Percentiles rank a stretch among this genome's conserved stretches.
phyloP scores from a whole-genome alignment of 2,113 vertebrate species.

The Dinomys branickii region DNA sequence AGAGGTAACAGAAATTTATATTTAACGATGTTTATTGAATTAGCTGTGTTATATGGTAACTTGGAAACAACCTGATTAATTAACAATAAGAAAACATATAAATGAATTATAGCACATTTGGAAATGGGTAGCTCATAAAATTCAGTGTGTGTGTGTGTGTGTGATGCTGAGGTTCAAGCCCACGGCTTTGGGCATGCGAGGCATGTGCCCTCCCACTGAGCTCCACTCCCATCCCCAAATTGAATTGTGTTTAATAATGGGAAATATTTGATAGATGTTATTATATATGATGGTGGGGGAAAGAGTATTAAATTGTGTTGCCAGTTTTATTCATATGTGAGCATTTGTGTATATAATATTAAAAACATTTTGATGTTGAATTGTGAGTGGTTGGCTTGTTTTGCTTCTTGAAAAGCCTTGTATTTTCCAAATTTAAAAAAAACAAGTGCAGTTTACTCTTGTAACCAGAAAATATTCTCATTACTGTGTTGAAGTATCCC shows the following conservation, averaged over 20 bases:
- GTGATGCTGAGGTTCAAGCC: not conserved
- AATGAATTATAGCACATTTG: not conserved
- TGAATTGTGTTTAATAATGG: not conserved
- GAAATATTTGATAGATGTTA: not conserved
- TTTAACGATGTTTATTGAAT: not conserved
- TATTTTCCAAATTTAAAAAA: constrained; percentile 9
- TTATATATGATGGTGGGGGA: not conserved
- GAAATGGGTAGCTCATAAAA: not conserved
- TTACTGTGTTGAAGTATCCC: not conserved
- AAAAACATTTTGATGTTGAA: not conserved
- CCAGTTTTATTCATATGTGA: not conserved
- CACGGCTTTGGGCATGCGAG: not conserved
- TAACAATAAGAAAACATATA: not conserved
- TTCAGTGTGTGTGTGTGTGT: not conserved
- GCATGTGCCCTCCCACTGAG: not conserved
- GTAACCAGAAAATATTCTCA: not conserved
- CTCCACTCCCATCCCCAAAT: not conserved
- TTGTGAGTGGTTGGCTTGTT: not conserved
- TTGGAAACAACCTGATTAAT: constrained; percentile 46
- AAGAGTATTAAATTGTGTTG: not conserved
- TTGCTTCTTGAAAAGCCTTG: not conserved
- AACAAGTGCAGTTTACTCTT: not conserved
- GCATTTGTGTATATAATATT: not conserved
- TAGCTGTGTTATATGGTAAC: constrained; percentile 11
- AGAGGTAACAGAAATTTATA: constrained; percentile 22